Conservation (phyloP, 2,113 vertebrate genomes). For the Acanthochromis polyacanthus region DNA sequence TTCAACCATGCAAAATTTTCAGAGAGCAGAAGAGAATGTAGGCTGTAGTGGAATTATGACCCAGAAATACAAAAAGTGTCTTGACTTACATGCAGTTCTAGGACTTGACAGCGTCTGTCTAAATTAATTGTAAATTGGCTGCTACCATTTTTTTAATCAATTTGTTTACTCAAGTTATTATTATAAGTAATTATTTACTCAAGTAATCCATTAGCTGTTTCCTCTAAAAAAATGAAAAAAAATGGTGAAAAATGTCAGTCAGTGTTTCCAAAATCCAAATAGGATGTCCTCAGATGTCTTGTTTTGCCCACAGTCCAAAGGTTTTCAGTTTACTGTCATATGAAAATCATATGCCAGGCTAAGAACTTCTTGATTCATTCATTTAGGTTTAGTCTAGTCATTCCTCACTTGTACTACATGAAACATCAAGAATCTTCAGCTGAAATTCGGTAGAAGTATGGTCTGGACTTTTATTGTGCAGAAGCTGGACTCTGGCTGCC, state of each 20-base stretch:
- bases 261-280: too few species aligned
- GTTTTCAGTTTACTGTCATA: too few species aligned
- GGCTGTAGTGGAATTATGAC: neutral
- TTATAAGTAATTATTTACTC: too few species aligned
- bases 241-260: too few species aligned
- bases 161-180: too few species aligned
- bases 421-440: neutral
- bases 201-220: too few species aligned
- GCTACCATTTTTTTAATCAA: too few species aligned
- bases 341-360: neutral
- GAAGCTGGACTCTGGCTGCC: slow-evolving; percentile 25
- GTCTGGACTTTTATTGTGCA: slow-evolving; percentile 27
- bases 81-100: slow-evolving; percentile 1
- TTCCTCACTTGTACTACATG: slow-evolving; percentile 4
- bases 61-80: neutral
- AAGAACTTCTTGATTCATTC: neutral
- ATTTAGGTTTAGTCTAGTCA: neutral
- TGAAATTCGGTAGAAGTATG: neutral
- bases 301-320: too few species aligned
- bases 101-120: neutral
- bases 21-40: neutral
- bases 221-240: too few species aligned
- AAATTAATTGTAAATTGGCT: slow-evolving; percentile 1
- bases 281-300: too few species aligned
- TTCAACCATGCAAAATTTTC: neutral